phyloP scores from a whole-genome alignment of 2,797 vertebrate genomes.

The Danionella dracula region DNA sequence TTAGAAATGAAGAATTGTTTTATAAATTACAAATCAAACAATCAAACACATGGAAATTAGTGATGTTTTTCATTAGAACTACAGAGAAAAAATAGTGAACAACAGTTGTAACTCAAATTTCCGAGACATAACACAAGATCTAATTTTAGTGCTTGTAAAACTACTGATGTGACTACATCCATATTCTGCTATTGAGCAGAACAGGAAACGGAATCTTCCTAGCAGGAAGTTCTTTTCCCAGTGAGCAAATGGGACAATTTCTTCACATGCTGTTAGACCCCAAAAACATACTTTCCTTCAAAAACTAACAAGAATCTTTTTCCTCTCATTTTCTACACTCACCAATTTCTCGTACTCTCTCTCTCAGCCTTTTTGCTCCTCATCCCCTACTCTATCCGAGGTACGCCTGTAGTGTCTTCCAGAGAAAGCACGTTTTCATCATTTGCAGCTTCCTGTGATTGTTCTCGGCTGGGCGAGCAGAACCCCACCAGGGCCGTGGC shows the following conservation, averaged over 20 bases:
- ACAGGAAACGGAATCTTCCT: slow-evolving; percentile 40
- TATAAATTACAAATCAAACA: no score
- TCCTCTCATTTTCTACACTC: not conserved
- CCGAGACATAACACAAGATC: not conserved
- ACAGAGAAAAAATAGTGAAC: no score
- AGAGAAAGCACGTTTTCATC: slow-evolving; percentile 61
- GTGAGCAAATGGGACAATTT: slow-evolving; percentile 22
- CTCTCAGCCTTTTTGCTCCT: slow-evolving; percentile 38
- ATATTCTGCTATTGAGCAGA: not conserved
- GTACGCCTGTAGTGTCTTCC: slow-evolving; percentile 10
- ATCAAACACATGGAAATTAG: no score
- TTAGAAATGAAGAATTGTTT: no score
- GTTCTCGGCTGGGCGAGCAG: slow-evolving; percentile 55
- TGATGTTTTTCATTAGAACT: no score
- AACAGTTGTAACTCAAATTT: not conserved
- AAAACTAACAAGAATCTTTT: not conserved
- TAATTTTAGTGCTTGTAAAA: not conserved
- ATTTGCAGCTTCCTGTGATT: slow-evolving; percentile 73
- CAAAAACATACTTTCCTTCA: slow-evolving; percentile 8
- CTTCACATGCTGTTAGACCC: slow-evolving; percentile 17
- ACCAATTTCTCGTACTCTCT: not conserved
- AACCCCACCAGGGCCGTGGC: slow-evolving; percentile 55
- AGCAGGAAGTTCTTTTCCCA: slow-evolving; percentile 38
- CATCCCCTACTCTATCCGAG: slow-evolving; percentile 53
- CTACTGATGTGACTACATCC: not conserved